Evolutionary conservation across 2,888 invertebrate genomes (phyloP).

Genomic region (Agrotis clavis): DNA sequence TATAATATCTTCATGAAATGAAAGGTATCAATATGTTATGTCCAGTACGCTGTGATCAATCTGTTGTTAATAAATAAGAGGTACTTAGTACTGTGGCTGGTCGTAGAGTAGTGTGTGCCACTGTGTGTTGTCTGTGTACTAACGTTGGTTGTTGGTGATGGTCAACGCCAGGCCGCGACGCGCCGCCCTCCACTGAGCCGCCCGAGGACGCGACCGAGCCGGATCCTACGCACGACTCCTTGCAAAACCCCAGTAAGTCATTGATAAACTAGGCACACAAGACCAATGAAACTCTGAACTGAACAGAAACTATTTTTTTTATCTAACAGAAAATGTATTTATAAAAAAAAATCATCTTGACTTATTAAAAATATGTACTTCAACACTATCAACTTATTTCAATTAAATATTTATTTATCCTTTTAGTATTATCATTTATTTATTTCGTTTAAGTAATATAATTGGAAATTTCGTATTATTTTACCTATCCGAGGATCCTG

Average conservation of each 20-base stretch:
- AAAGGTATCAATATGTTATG: constrained; percentile 5
- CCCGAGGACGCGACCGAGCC: constrained; percentile 69
- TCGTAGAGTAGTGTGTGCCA: constrained; percentile 58
- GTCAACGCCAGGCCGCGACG: constrained; percentile 76
- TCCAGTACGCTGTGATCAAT: constrained; percentile 21
- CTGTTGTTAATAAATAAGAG: constrained; percentile 31
- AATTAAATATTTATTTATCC: background rate
- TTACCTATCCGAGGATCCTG: constrained; percentile 56
- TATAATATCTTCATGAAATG: constrained; percentile 17
- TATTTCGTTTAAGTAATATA: constrained; percentile 42
- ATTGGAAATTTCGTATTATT: constrained; percentile 22
- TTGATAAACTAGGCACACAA: constrained; percentile 49
- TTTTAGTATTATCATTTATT: constrained; percentile 19
- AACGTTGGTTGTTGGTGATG: constrained; percentile 79
- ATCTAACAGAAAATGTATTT: constrained; percentile 28
- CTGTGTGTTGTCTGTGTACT: constrained; percentile 78
- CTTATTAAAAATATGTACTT: background rate
- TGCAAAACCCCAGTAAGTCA: constrained; percentile 78
- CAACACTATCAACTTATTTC: constrained; percentile 11
- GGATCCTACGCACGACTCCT: constrained; percentile 71
- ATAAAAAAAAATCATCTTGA: constrained; percentile 2
- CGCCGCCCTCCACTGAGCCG: constrained; percentile 74
- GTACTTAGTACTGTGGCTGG: constrained; percentile 40
- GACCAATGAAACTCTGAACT: background rate
- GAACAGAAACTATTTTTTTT: constrained; percentile 1